A percentile compares a stretch with the other conserved stretches of the same genome.
phyloP scores from a whole-genome alignment of 2,888 invertebrate genomes.

The Caenorhabditis sinica region DNA sequence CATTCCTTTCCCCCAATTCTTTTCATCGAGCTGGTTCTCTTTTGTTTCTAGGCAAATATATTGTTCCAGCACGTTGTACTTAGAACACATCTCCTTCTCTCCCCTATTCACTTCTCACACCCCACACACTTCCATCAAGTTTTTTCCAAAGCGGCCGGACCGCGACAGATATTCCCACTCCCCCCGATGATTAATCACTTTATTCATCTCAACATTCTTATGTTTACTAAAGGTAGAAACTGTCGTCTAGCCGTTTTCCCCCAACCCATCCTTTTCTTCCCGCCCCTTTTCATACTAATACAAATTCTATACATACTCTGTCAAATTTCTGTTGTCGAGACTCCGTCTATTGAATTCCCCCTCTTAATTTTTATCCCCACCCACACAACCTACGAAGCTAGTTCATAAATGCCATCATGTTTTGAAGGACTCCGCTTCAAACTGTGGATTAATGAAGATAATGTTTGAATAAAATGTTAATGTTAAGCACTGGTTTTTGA shows the following conservation, averaged over 20 bases:
- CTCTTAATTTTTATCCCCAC: background rate
- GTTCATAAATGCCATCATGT: slow-evolving; percentile 37
- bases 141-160: slow-evolving; percentile 54
- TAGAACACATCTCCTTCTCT: slow-evolving; percentile 13
- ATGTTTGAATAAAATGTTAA: slow-evolving; percentile 58
- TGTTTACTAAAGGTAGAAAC: slow-evolving; percentile 59
- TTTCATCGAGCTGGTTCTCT: slow-evolving; percentile 51
- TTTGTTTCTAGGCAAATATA: slow-evolving; percentile 42
- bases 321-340: slow-evolving; percentile 55
- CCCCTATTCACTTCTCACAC: slow-evolving; percentile 38
- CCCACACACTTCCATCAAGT: slow-evolving; percentile 6
- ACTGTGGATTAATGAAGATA: slow-evolving; percentile 53
- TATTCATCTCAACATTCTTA: slow-evolving; percentile 48
- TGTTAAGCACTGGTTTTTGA: slow-evolving; percentile 20
- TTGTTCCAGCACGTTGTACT: slow-evolving; percentile 35
- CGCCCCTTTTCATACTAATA: slow-evolving; percentile 52
- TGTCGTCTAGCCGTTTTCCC: slow-evolving; percentile 61
- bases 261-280: slow-evolving; percentile 3
- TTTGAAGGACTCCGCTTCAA: slow-evolving; percentile 45
- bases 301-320: slow-evolving; percentile 58
- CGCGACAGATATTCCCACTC: slow-evolving; percentile 57
- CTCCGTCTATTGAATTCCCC: slow-evolving; percentile 21
- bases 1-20: slow-evolving; percentile 5
- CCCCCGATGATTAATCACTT: slow-evolving; percentile 59
- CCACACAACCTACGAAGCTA: slow-evolving; percentile 33